A percentile compares a stretch with the other conserved stretches of the same genome.
Evolutionary conservation across 2,888 invertebrate genomes (phyloP).

Genomic region (Hypena proboscidalis): DNA sequence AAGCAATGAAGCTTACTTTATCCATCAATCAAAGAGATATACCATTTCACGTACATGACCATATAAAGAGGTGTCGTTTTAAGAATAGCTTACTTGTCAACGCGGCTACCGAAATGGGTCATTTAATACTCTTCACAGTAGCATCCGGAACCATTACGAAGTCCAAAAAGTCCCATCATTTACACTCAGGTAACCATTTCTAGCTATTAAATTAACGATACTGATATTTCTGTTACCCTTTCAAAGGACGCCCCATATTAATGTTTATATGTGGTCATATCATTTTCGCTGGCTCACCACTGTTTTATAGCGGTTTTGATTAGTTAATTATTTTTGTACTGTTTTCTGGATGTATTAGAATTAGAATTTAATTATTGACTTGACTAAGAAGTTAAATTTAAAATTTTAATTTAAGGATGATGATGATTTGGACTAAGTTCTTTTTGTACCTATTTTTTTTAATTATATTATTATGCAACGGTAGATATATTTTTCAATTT

Average conservation of each 20-base stretch:
- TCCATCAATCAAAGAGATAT: no score
- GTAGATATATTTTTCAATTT: no score
- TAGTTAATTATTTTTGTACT: conserved; percentile 5
- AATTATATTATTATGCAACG: no score
- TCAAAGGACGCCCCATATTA: conserved; percentile 22
- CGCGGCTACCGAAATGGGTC: conserved; percentile 7
- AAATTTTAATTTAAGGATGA: no score
- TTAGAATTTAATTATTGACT: no score
- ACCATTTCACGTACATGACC: no score
- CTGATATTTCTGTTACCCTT: conserved; percentile 21
- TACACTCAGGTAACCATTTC: conserved; percentile 32
- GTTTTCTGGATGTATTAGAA: background rate
- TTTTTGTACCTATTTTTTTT: no score
- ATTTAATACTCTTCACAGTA: conserved; percentile 10
- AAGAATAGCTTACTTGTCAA: no score
- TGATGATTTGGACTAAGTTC: no score
- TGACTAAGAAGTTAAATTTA: no score
- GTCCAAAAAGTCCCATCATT: conserved; percentile 25
- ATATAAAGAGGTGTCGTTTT: no score
- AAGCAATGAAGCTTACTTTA: no score
- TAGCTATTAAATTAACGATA: conserved; percentile 32
- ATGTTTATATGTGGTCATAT: conserved; percentile 17
- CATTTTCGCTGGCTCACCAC: conserved; percentile 16
- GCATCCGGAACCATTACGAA: conserved; percentile 24
- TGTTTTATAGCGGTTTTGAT: conserved; percentile 12